Conservation (phyloP, 2,113 vertebrate genomes). For the Crocuta crocuta region DNA sequence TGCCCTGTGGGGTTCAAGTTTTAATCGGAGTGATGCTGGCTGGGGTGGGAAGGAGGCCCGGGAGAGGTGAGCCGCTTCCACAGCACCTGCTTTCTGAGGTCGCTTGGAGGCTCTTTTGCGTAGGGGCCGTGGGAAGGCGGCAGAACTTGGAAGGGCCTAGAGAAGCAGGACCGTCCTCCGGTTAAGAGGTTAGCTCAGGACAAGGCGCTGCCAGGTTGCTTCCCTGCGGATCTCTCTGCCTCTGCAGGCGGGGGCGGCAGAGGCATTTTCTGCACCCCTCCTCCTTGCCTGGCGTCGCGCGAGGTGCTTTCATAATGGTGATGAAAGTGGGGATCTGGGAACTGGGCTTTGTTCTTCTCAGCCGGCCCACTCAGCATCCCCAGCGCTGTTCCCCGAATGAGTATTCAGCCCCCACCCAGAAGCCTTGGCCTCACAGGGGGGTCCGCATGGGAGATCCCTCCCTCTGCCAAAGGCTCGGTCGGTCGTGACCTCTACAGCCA, state of each 20-base stretch:
- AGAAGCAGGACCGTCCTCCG: neutral
- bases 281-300: neutral
- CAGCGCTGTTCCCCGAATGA: neutral
- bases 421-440: neutral
- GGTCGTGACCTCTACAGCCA: neutral
- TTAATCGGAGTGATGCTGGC: neutral
- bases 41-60: neutral
- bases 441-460: too few relatives aligned
- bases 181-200: conserved; percentile 54
- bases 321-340: neutral
- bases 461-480: too few relatives aligned
- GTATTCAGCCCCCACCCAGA: neutral
- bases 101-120: neutral
- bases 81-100: neutral
- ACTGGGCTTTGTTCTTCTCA: neutral
- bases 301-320: neutral
- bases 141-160: neutral
- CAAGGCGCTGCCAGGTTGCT: neutral
- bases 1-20: neutral
- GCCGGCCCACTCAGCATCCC: neutral
- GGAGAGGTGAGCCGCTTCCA: neutral
- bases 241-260: conserved; percentile 40
- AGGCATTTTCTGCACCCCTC: neutral
- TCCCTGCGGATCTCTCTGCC: neutral
- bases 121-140: neutral